Conservation (phyloP, 2,888 invertebrate genomes). For the Dryocosmus kuriphilus region DNA sequence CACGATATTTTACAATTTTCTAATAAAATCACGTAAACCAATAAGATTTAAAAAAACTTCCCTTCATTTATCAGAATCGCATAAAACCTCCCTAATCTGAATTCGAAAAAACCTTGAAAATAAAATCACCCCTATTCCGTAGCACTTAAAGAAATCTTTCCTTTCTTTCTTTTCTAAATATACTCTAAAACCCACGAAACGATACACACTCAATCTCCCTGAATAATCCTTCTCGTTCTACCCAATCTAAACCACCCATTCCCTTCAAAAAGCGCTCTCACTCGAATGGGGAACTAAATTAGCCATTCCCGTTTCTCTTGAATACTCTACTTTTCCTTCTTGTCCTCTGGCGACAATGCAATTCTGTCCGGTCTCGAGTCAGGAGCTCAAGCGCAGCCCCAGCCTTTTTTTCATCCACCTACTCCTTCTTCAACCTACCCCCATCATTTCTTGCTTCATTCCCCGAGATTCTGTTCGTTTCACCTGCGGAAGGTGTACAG, state of each 20-base stretch:
- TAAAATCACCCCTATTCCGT: background rate
- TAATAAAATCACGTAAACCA: too few species aligned
- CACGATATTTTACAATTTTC: too few species aligned
- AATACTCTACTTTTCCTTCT: constrained; percentile 13
- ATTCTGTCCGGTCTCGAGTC: constrained; percentile 17
- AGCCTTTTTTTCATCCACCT: constrained; percentile 39
- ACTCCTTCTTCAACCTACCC: constrained; percentile 10
- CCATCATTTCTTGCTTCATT: background rate
- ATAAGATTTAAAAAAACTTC: background rate
- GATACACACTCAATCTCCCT: background rate
- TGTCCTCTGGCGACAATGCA: constrained; percentile 21
- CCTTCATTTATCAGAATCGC: background rate
- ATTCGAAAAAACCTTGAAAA: background rate
- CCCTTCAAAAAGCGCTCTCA: background rate
- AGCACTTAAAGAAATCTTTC: background rate
- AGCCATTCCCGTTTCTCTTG: constrained; percentile 11
- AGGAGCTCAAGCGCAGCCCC: constrained; percentile 7
- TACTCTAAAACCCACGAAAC: background rate
- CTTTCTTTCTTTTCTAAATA: background rate
- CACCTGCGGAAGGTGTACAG: constrained; percentile 37
- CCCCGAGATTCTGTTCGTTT: background rate
- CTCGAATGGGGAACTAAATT: background rate
- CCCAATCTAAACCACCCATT: background rate
- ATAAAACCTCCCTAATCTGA: background rate
- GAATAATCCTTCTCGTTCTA: background rate